Evolutionary conservation across 2,113 vertebrate species (phyloP).

Genomic region (Scortum barcoo): DNA sequence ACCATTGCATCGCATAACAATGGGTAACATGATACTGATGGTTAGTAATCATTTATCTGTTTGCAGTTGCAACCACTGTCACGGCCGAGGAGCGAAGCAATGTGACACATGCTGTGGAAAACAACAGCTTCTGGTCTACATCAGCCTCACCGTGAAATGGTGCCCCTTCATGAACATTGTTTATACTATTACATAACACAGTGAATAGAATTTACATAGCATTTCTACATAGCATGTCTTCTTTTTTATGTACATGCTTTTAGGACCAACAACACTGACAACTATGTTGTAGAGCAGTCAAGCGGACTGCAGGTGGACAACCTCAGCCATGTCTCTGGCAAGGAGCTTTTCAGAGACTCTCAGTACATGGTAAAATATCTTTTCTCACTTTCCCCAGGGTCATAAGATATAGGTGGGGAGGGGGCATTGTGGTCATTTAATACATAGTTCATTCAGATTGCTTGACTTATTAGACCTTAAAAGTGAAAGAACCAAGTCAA

Average conservation of each 20-base stretch:
- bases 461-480: background rate
- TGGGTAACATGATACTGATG: background rate
- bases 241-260: slow-evolving; percentile 3
- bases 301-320: slow-evolving; percentile 73
- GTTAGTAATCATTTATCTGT: slow-evolving; percentile 16
- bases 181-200: background rate
- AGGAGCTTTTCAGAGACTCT: slow-evolving; percentile 78
- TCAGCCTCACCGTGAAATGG: slow-evolving; percentile 83
- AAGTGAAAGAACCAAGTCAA: too few species aligned
- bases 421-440: background rate
- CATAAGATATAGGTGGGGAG: background rate
- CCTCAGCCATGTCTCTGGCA: slow-evolving; percentile 76
- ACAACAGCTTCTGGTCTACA: slow-evolving; percentile 81
- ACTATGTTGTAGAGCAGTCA: slow-evolving; percentile 72
- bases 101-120: slow-evolving; percentile 75
- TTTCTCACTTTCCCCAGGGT: slow-evolving; percentile 3
- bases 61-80: slow-evolving; percentile 76
- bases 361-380: slow-evolving; percentile 76
- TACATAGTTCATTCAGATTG: background rate
- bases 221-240: background rate
- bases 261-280: slow-evolving; percentile 76
- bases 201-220: background rate
- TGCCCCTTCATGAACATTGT: slow-evolving; percentile 20
- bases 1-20: background rate
- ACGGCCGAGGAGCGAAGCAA: slow-evolving; percentile 59